These are phyloP conservation scores for Echinarachnius parma DNA, from an alignment of 53 echinoderm and acorn worm genomes.

Conservation along the genomic window DNA sequence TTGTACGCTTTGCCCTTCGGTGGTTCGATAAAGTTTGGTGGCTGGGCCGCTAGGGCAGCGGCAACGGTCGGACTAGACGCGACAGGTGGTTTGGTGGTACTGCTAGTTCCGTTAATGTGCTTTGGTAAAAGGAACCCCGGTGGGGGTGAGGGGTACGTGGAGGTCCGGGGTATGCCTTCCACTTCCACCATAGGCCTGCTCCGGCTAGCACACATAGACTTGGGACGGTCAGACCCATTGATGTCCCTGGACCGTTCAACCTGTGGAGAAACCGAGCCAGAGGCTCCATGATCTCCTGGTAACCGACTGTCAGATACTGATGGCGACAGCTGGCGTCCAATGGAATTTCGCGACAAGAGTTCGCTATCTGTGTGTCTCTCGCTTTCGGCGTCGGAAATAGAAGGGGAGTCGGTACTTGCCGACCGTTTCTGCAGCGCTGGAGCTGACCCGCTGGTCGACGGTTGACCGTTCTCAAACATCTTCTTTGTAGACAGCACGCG, in stretches of 20 bases:
- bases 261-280: conserved; percentile 3
- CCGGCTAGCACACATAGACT: conserved; percentile 33
- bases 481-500: conserved; percentile 74
- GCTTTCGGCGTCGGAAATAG: conserved; percentile 67
- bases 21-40: no score
- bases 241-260: background rate
- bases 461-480: conserved; percentile 65
- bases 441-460: conserved; percentile 49
- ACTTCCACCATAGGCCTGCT: background rate
- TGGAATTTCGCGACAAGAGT: conserved; percentile 33
- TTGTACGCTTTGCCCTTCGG: conserved; percentile 64
- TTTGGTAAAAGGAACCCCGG: conserved; percentile 86
- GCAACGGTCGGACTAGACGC: conserved; percentile 52
- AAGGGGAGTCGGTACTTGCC: conserved; percentile 46
- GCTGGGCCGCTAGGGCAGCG: conserved; percentile 10
- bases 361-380: conserved; percentile 81
- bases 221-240: conserved; percentile 19
- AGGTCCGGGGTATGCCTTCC: conserved; percentile 20
- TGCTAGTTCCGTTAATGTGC: conserved; percentile 64
- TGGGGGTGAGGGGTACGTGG: conserved; percentile 73
- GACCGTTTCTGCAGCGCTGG: conserved; percentile 59
- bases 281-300: conserved; percentile 6
- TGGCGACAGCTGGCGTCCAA: conserved; percentile 28
- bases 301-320: conserved; percentile 28
- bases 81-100: conserved; percentile 42